Conservation (phyloP, 2,113 vertebrate genomes). For the Isichthys henryi region DNA sequence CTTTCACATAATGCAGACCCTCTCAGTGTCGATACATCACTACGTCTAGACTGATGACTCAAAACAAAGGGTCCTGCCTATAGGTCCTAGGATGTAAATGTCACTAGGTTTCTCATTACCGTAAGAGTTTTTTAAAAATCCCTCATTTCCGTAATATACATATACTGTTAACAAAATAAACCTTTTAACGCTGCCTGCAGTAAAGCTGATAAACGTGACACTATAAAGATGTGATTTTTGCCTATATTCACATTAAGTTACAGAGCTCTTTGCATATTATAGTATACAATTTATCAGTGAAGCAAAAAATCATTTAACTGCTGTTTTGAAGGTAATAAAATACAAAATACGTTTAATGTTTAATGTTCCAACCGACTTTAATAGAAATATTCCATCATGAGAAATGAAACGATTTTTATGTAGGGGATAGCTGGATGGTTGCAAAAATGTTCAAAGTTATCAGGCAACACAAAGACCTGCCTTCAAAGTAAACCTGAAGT, state of each 20-base stretch:
- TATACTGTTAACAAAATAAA: conserved; percentile 31
- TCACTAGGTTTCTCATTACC: conserved; percentile 44
- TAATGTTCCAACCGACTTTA: conserved; percentile 18
- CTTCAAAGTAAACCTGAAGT: conserved; percentile 49
- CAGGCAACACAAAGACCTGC: conserved; percentile 45
- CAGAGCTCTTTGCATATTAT: conserved; percentile 10
- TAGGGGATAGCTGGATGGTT: conserved; percentile 50
- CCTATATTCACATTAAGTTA: conserved; percentile 1
- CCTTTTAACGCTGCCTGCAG: conserved; percentile 46
- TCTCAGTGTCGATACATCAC: conserved; percentile 43
- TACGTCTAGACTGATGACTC: background rate
- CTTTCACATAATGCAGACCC: conserved; percentile 63
- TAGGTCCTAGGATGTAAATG: conserved; percentile 46
- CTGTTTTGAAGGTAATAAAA: conserved; percentile 24
- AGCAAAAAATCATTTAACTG: background rate
- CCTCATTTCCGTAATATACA: conserved; percentile 58
- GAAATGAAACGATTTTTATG: conserved; percentile 13
- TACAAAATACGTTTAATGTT: conserved; percentile 21
- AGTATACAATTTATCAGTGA: conserved; percentile 9
- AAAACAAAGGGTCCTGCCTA: conserved; percentile 36
- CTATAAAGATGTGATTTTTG: conserved; percentile 33
- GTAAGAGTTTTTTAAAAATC: conserved; percentile 21
- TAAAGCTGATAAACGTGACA: conserved; percentile 26
- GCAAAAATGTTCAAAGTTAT: conserved; percentile 31
- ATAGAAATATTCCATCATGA: conserved; percentile 36